phyloP scores from a whole-genome alignment of 1,140 invertebrate species.

The Hylaeus volcanicus region DNA sequence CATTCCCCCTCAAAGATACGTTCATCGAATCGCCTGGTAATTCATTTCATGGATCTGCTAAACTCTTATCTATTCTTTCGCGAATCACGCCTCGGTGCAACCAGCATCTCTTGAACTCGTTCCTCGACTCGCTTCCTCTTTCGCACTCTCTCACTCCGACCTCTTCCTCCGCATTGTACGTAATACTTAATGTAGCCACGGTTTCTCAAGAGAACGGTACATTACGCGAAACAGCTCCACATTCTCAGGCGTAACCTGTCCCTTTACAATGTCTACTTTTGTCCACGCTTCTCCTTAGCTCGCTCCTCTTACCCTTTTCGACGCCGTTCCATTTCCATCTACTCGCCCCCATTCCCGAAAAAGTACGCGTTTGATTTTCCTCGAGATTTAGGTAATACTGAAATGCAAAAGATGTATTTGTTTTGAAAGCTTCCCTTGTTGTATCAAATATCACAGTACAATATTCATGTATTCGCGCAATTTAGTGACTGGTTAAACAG shows the following conservation, averaged over 20 bases:
- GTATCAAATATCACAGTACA: too few species aligned
- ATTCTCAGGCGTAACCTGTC: constrained; percentile 4
- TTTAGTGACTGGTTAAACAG: neutral
- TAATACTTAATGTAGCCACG: constrained; percentile 21
- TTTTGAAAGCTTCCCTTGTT: too few species aligned
- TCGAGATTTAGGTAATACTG: too few species aligned
- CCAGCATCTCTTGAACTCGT: too few species aligned
- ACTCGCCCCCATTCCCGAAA: neutral
- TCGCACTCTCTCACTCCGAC: neutral
- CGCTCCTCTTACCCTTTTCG: neutral
- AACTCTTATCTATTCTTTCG: neutral
- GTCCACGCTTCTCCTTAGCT: neutral
- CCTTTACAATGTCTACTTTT: constrained; percentile 19
- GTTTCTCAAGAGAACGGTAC: neutral
- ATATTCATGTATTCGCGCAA: neutral
- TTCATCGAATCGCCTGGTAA: neutral
- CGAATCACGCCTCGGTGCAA: neutral
- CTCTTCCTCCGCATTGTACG: constrained; percentile 2
- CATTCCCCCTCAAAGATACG: neutral
- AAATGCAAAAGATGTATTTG: too few species aligned
- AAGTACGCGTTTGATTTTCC: neutral
- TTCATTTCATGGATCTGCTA: neutral
- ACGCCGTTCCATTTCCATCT: neutral
- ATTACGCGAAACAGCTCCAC: constrained; percentile 20
- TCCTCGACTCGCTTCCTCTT: neutral